phyloP scores from a whole-genome alignment of 2,113 vertebrate species.

The Emydocephalus ijimae region DNA sequence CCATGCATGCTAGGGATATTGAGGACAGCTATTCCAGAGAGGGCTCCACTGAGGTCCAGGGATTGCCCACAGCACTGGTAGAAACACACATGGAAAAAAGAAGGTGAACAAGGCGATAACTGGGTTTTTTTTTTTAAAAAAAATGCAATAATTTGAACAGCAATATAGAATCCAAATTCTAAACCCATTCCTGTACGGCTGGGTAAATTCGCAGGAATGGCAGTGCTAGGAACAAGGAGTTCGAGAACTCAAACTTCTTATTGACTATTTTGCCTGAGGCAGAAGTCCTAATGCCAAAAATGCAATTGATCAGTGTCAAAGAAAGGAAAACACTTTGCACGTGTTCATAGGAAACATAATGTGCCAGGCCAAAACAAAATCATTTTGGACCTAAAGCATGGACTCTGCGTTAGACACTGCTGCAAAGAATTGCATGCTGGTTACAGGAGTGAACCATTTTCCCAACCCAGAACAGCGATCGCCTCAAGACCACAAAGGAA shows the following conservation, averaged over 20 bases:
- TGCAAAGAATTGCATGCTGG: background rate
- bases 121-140: background rate
- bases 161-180: background rate
- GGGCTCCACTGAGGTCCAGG: conserved; percentile 77
- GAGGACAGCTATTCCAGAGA: conserved; percentile 83
- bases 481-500: background rate
- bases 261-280: background rate
- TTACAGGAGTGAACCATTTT: background rate
- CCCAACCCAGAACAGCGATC: background rate
- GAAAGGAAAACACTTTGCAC: background rate
- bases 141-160: background rate
- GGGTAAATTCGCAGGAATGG: background rate
- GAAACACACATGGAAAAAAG: background rate
- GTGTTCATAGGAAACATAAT: background rate
- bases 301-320: background rate
- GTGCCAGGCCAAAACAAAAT: background rate
- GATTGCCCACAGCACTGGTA: conserved; percentile 76
- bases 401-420: no score
- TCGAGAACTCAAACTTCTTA: background rate
- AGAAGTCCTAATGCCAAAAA: background rate
- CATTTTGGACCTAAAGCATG: background rate
- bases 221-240: background rate
- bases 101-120: background rate
- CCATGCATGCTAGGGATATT: conserved; percentile 95
- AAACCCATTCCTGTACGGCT: background rate